A percentile compares a stretch with the other conserved stretches of the same genome.
Conservation (phyloP, 30 jellyfish, hydroid and myxozoan genomes). For the Chrysaora quinquecirrha region DNA sequence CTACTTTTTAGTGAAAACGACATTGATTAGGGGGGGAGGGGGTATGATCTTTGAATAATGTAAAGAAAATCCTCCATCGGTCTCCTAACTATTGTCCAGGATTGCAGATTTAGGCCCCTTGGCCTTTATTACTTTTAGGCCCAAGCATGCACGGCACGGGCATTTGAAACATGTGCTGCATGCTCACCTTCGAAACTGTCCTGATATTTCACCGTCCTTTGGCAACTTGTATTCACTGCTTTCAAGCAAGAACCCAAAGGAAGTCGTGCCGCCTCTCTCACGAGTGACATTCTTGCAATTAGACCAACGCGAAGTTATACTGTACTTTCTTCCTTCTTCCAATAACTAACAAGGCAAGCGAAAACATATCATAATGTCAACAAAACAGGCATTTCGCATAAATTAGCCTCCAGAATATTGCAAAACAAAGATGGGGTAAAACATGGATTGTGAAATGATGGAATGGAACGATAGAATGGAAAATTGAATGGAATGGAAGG, state of each 20-base stretch:
- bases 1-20: no score
- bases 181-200: constrained; percentile 62
- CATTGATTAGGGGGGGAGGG: no score
- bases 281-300: constrained; percentile 38
- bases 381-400: neutral
- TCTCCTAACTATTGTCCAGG: no score
- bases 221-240: constrained; percentile 55
- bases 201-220: constrained; percentile 36
- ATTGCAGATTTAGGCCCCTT: no score
- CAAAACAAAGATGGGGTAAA: neutral
- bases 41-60: no score
- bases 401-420: neutral
- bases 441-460: neutral
- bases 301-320: neutral
- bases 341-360: neutral
- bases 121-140: no score
- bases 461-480: neutral
- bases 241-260: constrained; percentile 58
- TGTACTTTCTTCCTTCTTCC: neutral
- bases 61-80: no score
- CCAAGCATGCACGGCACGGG: no score
- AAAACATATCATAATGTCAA: neutral
- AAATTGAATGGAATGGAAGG: no score
- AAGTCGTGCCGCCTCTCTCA: constrained; percentile 68
- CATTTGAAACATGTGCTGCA: no score